Base-by-base conservation (phyloP, 1,140 invertebrate species). In the Microplitis mediator region DNA sequence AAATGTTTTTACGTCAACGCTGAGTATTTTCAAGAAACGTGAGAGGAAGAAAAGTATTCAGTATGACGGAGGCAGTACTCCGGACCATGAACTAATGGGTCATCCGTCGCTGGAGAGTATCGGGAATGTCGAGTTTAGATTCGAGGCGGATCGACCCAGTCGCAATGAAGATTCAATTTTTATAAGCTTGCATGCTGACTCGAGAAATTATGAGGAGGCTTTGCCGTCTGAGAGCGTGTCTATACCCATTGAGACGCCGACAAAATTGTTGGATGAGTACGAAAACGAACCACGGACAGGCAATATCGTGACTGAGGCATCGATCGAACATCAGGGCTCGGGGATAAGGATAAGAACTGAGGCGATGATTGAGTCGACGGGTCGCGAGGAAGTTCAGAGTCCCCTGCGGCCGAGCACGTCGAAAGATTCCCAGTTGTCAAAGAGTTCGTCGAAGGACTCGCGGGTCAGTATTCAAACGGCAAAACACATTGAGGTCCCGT, bases 1-100 rank as follows among this genome's bases (percentile, higher is more conserved):
- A 62, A 82, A 84, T 2, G 85, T 88, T 0, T 88, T 89, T 66
- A 86, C 88, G 0, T 88, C 88, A 8, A 87, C 85, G 0, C 64
- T 87, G 39, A 87, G 85, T 66, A 78, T 89, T 0, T 89, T 89
- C 36, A 87, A 86, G 32, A 89, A 88, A 71, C 81, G 85, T 3
- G 88, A 88, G 69, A 77, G 88, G 4, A 88, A 88, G 64, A 86
- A 87, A 71, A 84, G 80, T 69, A 83, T 71, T 68, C 39, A 45
- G 39, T 82, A 81, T 32, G 82, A 82, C 23, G 72, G n/a, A 69
- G 77, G n/a, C 72, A 75, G 50, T 60, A 77, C 45, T 75, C 72
- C 61, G 51, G 76, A 58, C 74, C 76, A 68, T 8, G 75, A 76
- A 11, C 52, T 56, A 54, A 14, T 56, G 0, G 69, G 52, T 6